phyloP scores from a whole-genome alignment of 1,140 invertebrate genomes.

The Drosophila pseudoobscura region DNA sequence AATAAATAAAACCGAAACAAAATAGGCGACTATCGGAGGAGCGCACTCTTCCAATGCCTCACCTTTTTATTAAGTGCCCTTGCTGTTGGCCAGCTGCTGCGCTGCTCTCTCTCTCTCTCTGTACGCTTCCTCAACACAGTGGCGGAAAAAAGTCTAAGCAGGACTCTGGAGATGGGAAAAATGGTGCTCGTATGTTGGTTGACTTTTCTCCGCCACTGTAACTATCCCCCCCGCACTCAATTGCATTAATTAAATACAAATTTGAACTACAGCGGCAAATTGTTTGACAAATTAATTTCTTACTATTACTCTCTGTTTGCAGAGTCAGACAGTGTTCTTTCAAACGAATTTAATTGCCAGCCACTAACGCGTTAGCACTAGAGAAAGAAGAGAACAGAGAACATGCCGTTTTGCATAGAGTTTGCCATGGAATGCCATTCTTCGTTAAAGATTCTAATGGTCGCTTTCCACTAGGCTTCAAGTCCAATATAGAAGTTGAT shows the following conservation, averaged over 20 bases:
- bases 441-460: too few relatives aligned
- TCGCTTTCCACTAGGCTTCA: too few relatives aligned
- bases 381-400: neutral
- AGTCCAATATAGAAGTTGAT: too few relatives aligned
- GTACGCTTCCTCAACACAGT: conserved; percentile 1
- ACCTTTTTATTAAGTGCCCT: neutral
- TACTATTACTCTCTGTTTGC: conserved; percentile 46
- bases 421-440: too few relatives aligned
- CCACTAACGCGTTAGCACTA: conserved; percentile 16
- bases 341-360: conserved; percentile 65
- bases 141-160: too few relatives aligned
- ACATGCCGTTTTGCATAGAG: too few relatives aligned
- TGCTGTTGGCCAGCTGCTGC: conserved; percentile 35
- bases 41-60: too few relatives aligned
- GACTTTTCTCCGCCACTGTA: neutral
- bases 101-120: conserved; percentile 4
- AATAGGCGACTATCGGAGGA: too few relatives aligned
- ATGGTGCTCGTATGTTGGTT: too few relatives aligned
- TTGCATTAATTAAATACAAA: conserved; percentile 74
- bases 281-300: conserved; percentile 71
- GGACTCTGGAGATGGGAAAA: too few relatives aligned
- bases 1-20: conserved; percentile 9
- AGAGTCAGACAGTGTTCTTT: conserved; percentile 37
- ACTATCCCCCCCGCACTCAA: conserved; percentile 37
- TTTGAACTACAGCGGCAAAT: conserved; percentile 67